These are phyloP conservation scores for Sarcophaga bullata DNA, from an alignment of 1,140 invertebrate genomes.

Conservation along the genomic window DNA sequence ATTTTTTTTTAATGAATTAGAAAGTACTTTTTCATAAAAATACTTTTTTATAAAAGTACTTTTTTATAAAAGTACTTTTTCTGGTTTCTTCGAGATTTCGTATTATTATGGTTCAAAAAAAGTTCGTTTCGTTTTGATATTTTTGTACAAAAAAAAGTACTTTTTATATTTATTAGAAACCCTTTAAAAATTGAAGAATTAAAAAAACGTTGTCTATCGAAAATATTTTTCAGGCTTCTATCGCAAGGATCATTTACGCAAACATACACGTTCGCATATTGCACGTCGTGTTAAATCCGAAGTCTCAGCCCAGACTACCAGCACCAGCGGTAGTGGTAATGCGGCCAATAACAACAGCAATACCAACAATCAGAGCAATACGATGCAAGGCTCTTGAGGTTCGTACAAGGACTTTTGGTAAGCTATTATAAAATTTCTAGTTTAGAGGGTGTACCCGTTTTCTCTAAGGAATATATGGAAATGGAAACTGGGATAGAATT, in stretches of 20 bases:
- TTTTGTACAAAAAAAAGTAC: too few species aligned
- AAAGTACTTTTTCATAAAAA: too few species aligned
- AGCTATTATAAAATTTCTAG: slow-evolving; percentile 63
- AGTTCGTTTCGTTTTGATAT: neutral
- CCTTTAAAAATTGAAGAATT: too few species aligned
- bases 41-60: too few species aligned
- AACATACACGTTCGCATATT: slow-evolving; percentile 70
- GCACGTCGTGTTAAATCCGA: slow-evolving; percentile 67
- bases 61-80: too few species aligned
- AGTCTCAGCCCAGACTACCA: slow-evolving; percentile 66
- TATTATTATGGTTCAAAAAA: too few species aligned
- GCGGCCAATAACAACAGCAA: slow-evolving; percentile 28
- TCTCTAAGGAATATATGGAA: neutral
- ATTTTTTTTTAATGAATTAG: too few species aligned
- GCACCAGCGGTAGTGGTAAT: slow-evolving; percentile 54
- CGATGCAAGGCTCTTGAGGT: slow-evolving; percentile 65
- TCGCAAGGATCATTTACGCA: slow-evolving; percentile 80
- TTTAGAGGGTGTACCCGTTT: slow-evolving; percentile 36
- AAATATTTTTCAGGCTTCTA: slow-evolving; percentile 69
- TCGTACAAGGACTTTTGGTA: slow-evolving; percentile 67
- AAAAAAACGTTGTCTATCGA: too few species aligned
- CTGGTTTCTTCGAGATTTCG: too few species aligned
- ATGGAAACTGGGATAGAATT: neutral
- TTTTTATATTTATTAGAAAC: neutral
- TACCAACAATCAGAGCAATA: slow-evolving; percentile 51